Conservation (phyloP, 2,113 vertebrate species). For the Dinomys branickii region DNA sequence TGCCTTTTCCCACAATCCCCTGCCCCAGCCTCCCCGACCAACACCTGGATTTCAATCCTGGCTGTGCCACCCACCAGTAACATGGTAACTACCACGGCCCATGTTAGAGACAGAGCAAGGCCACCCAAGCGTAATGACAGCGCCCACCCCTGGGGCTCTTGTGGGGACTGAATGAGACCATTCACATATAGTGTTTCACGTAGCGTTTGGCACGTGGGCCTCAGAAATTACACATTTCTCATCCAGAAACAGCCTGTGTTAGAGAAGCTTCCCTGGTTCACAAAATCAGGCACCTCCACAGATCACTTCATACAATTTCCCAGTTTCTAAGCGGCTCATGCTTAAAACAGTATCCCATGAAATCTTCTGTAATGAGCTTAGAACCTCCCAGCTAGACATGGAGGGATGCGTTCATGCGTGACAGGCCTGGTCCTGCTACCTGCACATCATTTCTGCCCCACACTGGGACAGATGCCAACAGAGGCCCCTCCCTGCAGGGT, state of each 20-base stretch:
- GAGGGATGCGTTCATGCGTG: no score
- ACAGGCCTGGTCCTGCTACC: not conserved
- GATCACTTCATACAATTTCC: no score
- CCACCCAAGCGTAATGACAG: not conserved
- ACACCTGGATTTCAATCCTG: not conserved
- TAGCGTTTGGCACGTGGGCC: not conserved
- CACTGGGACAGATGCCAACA: not conserved
- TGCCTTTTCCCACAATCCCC: not conserved
- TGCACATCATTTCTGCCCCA: not conserved
- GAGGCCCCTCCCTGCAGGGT: not conserved
- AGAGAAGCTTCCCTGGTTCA: not conserved
- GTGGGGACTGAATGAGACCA: not conserved
- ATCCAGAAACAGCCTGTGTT: not conserved
- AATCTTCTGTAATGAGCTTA: not conserved
- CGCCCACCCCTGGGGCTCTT: not conserved
- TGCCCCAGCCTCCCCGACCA: not conserved
- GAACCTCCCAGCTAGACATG: not conserved
- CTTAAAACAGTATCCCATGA: not conserved
- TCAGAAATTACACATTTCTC: not conserved
- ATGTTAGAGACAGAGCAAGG: not conserved
- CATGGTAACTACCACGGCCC: not conserved
- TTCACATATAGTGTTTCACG: accelerated
- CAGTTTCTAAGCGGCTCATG: not conserved
- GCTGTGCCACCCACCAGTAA: not conserved
- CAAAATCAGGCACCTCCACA: not conserved